Evolutionary conservation across 1,140 invertebrate species (phyloP), one percentile per base, ranked within the genome.

Genomic region (Cataglyphis hispanica): DNA sequence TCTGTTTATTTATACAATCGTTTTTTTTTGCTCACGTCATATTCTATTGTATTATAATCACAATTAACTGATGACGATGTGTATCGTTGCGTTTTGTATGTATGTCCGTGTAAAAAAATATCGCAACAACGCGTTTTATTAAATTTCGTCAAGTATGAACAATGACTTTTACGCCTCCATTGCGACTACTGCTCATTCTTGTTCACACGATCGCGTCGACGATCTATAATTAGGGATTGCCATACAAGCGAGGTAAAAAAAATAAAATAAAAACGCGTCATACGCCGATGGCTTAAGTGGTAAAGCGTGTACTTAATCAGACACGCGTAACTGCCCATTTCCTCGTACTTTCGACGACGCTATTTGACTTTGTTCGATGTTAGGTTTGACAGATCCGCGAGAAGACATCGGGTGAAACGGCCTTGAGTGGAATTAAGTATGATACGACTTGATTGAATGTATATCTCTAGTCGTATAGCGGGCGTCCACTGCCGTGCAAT

Each of bases 21-120:
- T 72, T 87, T 89, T 92, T 72, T 87, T 89, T 92, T 92, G 92
- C 90, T 92, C 90, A 92, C 90, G 78, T 88, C 90, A 91, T 69
- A 86, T 74, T 85, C 78, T 70, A 78, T 72, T 27, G 85, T 64
- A 86, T 67, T 37, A 56, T 77, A 37, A 77, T 78, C 63, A 61
- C 69, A 76, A 69, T 50, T 78, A 58, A 85, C 22, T 13, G 53
- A 70, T 31, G 75, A 58, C 25, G 37, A 37, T 19, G 5, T 50
- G 19, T 50, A 50, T 50, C 46, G 46, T 50, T 63, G 70, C 27
- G 6, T 53, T 31, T 81, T 10, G 60, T 83, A 56, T 31, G 43
- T 31, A 40, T 56, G 37, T 50, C 0, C 1, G 16, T 50, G 16
- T 50, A 50, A 50, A 50, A 50, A 46, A 40, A 60, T 66, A 86